Evolutionary conservation across 2,888 invertebrate species (phyloP), one percentile per base, ranked within the genome.

Genomic region (Archips crataeganus): DNA sequence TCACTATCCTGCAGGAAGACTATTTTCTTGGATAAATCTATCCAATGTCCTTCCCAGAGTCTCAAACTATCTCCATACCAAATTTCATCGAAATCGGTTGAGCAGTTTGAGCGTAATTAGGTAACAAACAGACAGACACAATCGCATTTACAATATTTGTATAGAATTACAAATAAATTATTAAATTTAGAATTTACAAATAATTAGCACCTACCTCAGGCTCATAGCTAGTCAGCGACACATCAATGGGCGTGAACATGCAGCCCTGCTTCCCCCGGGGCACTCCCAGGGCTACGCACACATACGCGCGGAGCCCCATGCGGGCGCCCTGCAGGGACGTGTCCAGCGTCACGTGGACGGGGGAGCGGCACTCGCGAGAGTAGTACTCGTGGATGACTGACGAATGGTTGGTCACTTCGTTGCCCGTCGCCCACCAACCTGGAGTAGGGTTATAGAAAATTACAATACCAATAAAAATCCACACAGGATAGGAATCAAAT

Each of bases 371-470:
- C 93, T 99, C 99, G 77, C 99, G 96, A 11, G 98, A 96, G 90
- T 99, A 99, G 93, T 99, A 99, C 89, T 99, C 99, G 86, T 99
- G 99, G 87, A 99, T 99, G 70, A 99, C 98, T 0, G 98, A 98
- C 70, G 99, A 99, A 93, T 99, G 99, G 86, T 98, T 98, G 0
- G 99, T 99, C 59, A 99, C 98, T 91, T 99, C 99, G 81, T 98
- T 97, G 69, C 99, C 99, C 0, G 99, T 99, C 1, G 99, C 99
- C 97, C 97, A 99, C 99, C 99, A 99, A 36, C 99, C 95, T 95
- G 81, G 11, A 80, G 65, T 11, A n/a, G 13, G 54, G 2, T 34
- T n/a, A 23, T 11, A 2, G 10, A 45, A 3, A 45, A 45, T 45
- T 45, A 11, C 45, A 11, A 23, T 23, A 23, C 23, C 23, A 23